Evolutionary conservation across 2,113 vertebrate genomes (phyloP), one percentile per base, ranked within the genome.

Genomic region (Poeciliopsis retropinna): DNA sequence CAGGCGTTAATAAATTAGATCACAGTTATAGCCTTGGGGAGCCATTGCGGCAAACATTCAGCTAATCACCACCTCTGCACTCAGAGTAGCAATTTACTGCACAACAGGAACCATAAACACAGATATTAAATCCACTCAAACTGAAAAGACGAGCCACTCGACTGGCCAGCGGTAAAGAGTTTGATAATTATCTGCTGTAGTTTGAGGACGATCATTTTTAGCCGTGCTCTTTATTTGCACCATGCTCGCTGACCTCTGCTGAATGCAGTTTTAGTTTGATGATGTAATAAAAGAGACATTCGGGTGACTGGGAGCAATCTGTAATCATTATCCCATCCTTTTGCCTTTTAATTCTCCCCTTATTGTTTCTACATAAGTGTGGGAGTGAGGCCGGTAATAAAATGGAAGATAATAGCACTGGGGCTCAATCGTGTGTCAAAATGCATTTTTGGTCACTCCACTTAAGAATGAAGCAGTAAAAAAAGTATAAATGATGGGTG

Each of bases 151-250:
- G 72, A 85, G 70, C 34, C 80, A 83, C 78, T 92, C 87, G 80
- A 86, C 69, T 78, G 72, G 78, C 72, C 65, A 71, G 60, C 81
- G 80, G 34, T 88, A 80, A 85, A 90, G 76, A 88, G 87, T 77
- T 83, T 83, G 75, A 83, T 83, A 85, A 81, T 88, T 88, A 89
- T 84, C 80, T 60, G 83, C 76, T 81, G 73, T 75, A 82, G 60
- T 85, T 87, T 81, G 75, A 84, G 85, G 91, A 90, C n/a, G 31
- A 64, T 31, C 54, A 9, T 78, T 86, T 90, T 88, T 88, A 86
- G 79, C 73, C 69, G 80, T 29, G 75, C 78, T 84, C 12, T 9
- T 67, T 82, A 85, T 91, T 66, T 70, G 47, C 69, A 83, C 64
- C 78, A 64, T 34, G 61, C 71, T 76, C 31, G 34, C 61, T 84